Conservation (phyloP, 2,113 vertebrate genomes). For the Odocoileus hemionus region DNA sequence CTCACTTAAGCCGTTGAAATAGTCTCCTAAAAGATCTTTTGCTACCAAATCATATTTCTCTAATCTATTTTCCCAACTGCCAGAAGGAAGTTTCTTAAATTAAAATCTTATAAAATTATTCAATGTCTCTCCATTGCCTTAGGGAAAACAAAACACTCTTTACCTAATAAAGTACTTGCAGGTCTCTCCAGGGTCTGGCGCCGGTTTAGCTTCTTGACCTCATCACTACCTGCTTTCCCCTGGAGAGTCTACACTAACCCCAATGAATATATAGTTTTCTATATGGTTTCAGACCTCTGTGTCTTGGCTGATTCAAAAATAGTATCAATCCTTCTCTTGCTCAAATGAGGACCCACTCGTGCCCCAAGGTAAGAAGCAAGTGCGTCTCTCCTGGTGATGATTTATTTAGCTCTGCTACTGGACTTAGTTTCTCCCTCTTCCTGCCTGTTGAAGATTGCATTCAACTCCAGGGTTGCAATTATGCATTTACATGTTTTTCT, state of each 20-base stretch:
- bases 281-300: neutral
- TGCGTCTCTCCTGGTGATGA: neutral
- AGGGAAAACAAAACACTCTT: neutral
- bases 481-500: neutral
- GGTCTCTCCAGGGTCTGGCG: neutral
- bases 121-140: neutral
- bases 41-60: neutral
- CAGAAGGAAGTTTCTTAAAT: slow-evolving; percentile 17
- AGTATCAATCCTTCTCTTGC: neutral
- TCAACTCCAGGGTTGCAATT: neutral
- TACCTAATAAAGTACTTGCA: neutral
- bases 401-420: neutral
- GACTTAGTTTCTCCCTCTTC: neutral
- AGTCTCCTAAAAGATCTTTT: neutral
- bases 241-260: neutral
- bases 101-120: neutral
- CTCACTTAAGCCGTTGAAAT: neutral
- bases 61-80: neutral
- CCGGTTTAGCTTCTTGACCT: neutral
- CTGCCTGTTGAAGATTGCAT: neutral
- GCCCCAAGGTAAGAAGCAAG: neutral
- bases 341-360: neutral
- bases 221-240: neutral
- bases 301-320: neutral
- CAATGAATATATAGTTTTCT: neutral